Percentiles rank a stretch among this genome's conserved stretches.
Conservation (phyloP, 1,140 invertebrate species). For the Tribolium madens region DNA sequence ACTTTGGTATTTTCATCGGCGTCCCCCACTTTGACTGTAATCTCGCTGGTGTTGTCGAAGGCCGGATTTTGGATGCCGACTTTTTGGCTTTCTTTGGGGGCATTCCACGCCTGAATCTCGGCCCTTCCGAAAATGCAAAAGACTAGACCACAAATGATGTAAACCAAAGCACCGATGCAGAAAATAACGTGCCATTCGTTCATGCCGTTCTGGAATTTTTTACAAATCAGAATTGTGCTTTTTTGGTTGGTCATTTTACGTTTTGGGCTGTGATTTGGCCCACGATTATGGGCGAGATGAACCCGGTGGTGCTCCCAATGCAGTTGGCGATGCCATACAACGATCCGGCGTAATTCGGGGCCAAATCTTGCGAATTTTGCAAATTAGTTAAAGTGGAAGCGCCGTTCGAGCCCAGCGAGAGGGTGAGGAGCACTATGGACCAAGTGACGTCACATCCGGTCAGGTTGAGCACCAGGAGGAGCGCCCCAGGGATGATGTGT, state of each 20-base stretch:
- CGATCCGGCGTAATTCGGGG: conserved; percentile 84
- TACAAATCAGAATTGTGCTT: neutral
- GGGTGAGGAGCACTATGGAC: conserved; percentile 76
- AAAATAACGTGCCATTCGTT: conserved; percentile 73
- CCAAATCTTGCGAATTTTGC: conserved; percentile 87
- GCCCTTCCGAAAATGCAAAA: conserved; percentile 68
- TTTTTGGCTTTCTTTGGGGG: neutral
- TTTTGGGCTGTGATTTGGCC: conserved; percentile 75
- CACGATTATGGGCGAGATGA: conserved; percentile 79
- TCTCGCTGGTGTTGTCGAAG: conserved; percentile 11
- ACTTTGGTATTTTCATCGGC: conserved; percentile 27
- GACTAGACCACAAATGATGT: conserved; percentile 67
- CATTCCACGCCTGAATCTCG: conserved; percentile 66
- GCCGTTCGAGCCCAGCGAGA: conserved; percentile 85
- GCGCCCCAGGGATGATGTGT: conserved; percentile 77
- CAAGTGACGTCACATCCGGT: conserved; percentile 74
- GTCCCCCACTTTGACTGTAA: conserved; percentile 6
- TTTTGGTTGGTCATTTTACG: conserved; percentile 65
- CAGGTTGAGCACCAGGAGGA: conserved; percentile 75
- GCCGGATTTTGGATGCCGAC: conserved; percentile 2
- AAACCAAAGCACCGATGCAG: conserved; percentile 69
- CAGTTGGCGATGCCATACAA: conserved; percentile 82
- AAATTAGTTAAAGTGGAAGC: conserved; percentile 86
- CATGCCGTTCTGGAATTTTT: conserved; percentile 67
- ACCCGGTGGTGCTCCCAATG: conserved; percentile 78